Percentiles rank a stretch among this genome's conserved stretches.
phyloP scores from a whole-genome alignment of 2,113 vertebrate genomes.

The Pachyramphus minor region DNA sequence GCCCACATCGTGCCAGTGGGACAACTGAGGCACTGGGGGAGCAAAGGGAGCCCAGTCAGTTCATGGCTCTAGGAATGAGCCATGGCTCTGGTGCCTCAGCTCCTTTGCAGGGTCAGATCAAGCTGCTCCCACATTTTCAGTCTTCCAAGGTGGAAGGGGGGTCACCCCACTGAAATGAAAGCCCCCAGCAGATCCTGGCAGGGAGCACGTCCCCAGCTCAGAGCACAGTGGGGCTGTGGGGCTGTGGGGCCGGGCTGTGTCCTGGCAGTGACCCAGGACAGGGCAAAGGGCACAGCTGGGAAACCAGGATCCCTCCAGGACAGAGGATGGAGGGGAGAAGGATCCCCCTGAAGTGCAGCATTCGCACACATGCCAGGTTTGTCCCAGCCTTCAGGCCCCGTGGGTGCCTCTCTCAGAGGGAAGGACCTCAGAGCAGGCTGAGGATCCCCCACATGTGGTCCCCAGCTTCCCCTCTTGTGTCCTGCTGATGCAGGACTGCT shows the following conservation, averaged over 20 bases:
- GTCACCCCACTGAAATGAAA: background rate
- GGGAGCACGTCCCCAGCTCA: background rate
- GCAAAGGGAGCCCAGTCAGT: background rate
- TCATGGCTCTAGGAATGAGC: background rate
- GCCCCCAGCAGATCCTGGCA: background rate
- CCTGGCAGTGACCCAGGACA: background rate
- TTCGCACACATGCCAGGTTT: background rate
- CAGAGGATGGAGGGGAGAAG: too few relatives aligned
- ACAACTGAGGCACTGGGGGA: background rate
- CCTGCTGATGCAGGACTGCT: background rate
- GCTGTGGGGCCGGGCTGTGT: background rate
- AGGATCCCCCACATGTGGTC: background rate
- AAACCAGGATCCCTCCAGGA: background rate
- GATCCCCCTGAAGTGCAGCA: background rate
- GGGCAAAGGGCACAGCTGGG: background rate
- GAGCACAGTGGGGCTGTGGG: background rate
- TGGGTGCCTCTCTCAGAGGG: background rate
- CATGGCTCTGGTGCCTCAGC: background rate
- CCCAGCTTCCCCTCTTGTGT: background rate
- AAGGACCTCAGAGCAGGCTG: background rate
- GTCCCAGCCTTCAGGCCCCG: background rate
- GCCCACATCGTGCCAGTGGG: background rate
- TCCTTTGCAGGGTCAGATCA: background rate
- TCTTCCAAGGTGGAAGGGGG: background rate
- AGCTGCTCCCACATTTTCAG: background rate